These are phyloP conservation scores for Lithophane ornitopus DNA, from an alignment of 2,888 invertebrate genomes.

Conservation along the genomic window DNA sequence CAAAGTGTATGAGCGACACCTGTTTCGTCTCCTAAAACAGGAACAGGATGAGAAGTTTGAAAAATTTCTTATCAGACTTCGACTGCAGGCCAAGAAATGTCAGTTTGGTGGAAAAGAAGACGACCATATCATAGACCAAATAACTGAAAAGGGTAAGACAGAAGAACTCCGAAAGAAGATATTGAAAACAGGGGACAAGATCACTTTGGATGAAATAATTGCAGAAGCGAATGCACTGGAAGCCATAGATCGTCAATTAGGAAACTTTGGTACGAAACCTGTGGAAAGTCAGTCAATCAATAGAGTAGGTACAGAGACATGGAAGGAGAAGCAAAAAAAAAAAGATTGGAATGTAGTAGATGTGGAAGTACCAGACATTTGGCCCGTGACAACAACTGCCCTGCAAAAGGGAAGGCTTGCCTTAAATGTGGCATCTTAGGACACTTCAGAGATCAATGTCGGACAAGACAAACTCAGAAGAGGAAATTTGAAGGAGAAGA, in stretches of 20 bases:
- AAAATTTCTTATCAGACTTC: neutral
- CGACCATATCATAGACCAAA: constrained; percentile 5
- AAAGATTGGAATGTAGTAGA: constrained; percentile 4
- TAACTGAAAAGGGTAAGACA: neutral
- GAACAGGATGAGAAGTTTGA: too few species aligned
- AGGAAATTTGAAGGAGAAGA: constrained; percentile 10
- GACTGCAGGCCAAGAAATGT: constrained; percentile 4
- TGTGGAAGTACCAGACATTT: constrained; percentile 6
- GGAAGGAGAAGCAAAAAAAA: too few species aligned
- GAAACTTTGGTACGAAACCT: constrained; percentile 13
- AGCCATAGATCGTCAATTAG: constrained; percentile 25
- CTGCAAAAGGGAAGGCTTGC: neutral
- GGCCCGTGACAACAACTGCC: constrained; percentile 6
- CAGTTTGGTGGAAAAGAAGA: constrained; percentile 5
- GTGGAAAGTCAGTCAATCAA: too few species aligned
- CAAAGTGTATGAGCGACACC: neutral
- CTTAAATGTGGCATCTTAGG: constrained; percentile 19
- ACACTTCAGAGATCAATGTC: constrained; percentile 17
- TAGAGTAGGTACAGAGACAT: too few species aligned
- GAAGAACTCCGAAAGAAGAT: constrained; percentile 8
- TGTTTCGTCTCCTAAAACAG: neutral
- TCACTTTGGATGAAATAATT: too few species aligned
- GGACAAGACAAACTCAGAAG: constrained; percentile 13
- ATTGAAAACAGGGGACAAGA: neutral
- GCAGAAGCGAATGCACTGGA: constrained; percentile 9